Evolutionary conservation across 2,797 vertebrate species (phyloP).

Genomic region (Pseudochirops corinnae): DNA sequence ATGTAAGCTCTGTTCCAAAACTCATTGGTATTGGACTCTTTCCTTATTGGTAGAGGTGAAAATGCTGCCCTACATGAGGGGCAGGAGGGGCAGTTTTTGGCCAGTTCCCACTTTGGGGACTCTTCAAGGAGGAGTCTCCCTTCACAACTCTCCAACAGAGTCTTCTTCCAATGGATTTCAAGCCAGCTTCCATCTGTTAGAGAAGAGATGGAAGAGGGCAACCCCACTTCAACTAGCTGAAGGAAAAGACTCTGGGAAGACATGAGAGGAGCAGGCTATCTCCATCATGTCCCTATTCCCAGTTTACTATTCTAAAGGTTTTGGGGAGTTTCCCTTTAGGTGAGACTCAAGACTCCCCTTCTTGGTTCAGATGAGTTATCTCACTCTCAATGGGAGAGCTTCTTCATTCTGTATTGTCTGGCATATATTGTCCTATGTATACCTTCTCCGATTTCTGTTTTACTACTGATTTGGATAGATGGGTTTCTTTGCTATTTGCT

Average conservation of each 20-base stretch:
- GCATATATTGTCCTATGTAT: neutral
- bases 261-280: neutral
- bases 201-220: neutral
- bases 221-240: neutral
- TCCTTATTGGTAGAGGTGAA: neutral
- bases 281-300: neutral
- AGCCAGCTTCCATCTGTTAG: neutral
- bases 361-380: neutral
- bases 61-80: neutral
- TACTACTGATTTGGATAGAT: neutral
- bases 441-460: neutral
- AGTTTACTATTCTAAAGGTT: neutral
- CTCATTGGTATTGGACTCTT: neutral
- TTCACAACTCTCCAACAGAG: neutral
- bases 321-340: neutral
- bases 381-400: neutral
- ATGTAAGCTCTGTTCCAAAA: neutral
- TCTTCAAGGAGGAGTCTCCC: no score
- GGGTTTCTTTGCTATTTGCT: neutral
- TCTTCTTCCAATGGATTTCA: neutral
- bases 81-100: neutral
- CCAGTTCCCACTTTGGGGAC: neutral
- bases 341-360: neutral
- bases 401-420: neutral
- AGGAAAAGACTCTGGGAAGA: neutral